Conservation (phyloP, 1,140 invertebrate genomes). For the Bombus soroeensis region DNA sequence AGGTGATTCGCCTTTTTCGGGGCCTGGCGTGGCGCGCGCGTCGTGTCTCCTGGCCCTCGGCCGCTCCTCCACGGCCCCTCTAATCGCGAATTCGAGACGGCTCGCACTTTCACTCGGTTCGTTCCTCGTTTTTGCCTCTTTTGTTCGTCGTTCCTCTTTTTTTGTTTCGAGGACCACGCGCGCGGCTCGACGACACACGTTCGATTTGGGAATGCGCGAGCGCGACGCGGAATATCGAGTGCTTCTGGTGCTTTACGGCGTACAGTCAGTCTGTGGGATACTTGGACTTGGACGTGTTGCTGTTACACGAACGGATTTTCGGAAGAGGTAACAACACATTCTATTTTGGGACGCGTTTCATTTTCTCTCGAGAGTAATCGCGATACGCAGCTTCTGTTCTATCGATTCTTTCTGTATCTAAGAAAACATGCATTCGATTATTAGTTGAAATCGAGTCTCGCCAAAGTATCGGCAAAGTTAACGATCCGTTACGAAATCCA, state of each 20-base stretch:
- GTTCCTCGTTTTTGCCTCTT: slow-evolving; percentile 22
- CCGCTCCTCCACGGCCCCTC: slow-evolving; percentile 29
- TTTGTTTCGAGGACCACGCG: not conserved
- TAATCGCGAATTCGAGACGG: slow-evolving; percentile 63
- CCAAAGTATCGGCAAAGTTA: too few species aligned
- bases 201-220: slow-evolving; percentile 32
- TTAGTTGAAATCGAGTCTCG: too few species aligned
- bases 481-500: too few species aligned
- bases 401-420: too few species aligned
- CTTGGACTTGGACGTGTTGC: not conserved
- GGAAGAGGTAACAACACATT: not conserved
- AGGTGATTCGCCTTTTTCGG: slow-evolving; percentile 67
- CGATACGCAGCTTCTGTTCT: too few species aligned
- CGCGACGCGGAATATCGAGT: slow-evolving; percentile 38
- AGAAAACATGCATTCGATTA: too few species aligned
- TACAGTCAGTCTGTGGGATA: too few species aligned
- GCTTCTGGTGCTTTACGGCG: slow-evolving; percentile 1
- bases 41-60: slow-evolving; percentile 9
- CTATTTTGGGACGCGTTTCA: not conserved
- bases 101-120: slow-evolving; percentile 57
- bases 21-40: slow-evolving; percentile 28
- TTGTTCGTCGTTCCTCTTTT: slow-evolving; percentile 6
- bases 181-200: slow-evolving; percentile 31
- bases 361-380: too few species aligned
- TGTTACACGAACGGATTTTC: not conserved